Evolutionary conservation across 2,797 vertebrate species (phyloP).

Genomic region (Cynodonichthys magdalenae): DNA sequence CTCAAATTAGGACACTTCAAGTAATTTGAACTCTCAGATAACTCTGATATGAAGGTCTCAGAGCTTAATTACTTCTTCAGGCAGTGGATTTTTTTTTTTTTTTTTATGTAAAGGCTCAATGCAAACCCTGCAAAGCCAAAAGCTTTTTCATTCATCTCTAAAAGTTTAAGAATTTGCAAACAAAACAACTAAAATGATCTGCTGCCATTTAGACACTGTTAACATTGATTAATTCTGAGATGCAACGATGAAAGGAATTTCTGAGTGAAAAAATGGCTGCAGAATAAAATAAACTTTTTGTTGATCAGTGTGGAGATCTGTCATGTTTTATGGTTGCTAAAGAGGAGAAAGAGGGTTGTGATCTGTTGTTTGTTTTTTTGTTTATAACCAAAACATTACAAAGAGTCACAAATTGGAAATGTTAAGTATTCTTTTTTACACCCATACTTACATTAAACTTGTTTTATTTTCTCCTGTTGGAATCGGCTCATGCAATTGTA

Average conservation of each 20-base stretch:
- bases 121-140: neutral
- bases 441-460: too few relatives aligned
- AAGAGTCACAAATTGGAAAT: too few relatives aligned
- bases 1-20: neutral
- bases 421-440: too few relatives aligned
- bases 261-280: neutral
- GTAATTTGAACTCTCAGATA: too few relatives aligned
- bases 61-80: neutral
- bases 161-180: neutral
- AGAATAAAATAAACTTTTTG: neutral
- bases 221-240: neutral
- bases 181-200: neutral
- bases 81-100: neutral
- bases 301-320: too few relatives aligned
- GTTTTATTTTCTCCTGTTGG: neutral
- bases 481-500: neutral
- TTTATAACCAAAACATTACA: too few relatives aligned
- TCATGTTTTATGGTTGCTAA: too few relatives aligned
- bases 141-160: neutral
- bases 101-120: too few relatives aligned
- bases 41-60: neutral
- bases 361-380: too few relatives aligned
- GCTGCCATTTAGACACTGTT: neutral
- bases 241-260: neutral
- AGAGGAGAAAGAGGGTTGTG: too few relatives aligned